A percentile compares a stretch with the other conserved stretches of the same genome.
These are phyloP conservation scores for Pluvialis apricaria DNA, from an alignment of 2,113 vertebrate genomes.

Conservation along the genomic window DNA sequence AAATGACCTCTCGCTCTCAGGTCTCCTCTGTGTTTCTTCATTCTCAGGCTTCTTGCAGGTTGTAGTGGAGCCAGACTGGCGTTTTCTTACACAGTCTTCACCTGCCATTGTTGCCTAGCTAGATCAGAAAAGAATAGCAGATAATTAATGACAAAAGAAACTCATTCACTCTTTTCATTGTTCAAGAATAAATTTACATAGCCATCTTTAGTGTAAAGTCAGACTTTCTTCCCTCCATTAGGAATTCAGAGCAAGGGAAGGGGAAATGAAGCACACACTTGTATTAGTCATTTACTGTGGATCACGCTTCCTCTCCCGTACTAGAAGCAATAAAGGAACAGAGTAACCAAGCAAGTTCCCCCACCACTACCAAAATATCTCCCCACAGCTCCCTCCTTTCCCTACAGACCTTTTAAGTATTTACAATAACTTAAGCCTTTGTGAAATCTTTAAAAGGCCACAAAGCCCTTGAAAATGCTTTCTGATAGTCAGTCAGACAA, in stretches of 20 bases:
- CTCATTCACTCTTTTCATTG: not conserved
- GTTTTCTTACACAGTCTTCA: conserved; percentile 70
- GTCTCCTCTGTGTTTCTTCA: conserved; percentile 26
- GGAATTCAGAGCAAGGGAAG: not conserved
- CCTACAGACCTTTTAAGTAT: not conserved
- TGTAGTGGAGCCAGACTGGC: conserved; percentile 21
- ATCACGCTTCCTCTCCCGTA: not conserved
- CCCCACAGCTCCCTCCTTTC: not conserved
- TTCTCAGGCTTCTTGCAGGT: conserved; percentile 19
- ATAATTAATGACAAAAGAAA: not conserved
- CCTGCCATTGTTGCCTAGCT: conserved; percentile 45
- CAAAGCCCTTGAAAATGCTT: not conserved
- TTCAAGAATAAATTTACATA: not conserved
- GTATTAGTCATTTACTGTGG: not conserved
- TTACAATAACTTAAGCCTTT: not conserved
- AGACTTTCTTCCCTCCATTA: not conserved
- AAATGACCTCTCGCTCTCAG: not conserved
- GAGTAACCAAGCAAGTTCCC: not conserved
- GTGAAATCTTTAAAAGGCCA: not conserved
- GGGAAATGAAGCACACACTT: not conserved
- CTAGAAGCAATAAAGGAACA: not conserved
- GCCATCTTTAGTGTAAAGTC: not conserved
- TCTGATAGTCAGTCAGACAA: not conserved
- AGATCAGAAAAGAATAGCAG: not conserved
- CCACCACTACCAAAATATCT: not conserved